Evolutionary conservation across 2,888 invertebrate species (phyloP).

Genomic region (Cataglyphis livida): DNA sequence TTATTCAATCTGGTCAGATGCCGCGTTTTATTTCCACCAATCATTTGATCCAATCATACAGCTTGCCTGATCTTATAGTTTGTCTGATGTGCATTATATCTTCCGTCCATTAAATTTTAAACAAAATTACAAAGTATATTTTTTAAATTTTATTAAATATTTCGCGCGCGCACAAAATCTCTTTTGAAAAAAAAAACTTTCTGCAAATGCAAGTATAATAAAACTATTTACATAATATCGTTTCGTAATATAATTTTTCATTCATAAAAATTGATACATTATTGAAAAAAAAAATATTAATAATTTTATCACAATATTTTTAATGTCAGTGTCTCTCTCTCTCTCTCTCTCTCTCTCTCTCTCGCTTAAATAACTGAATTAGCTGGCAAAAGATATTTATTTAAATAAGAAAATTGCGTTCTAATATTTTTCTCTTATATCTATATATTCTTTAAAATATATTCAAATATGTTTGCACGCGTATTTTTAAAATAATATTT

Average conservation of each 20-base stretch:
- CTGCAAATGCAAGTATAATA: no score
- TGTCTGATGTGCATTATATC: background rate
- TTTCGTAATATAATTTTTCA: background rate
- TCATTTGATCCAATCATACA: slow-evolving; percentile 7
- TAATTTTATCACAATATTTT: background rate
- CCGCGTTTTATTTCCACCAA: slow-evolving; percentile 25
- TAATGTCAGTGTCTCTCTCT: background rate
- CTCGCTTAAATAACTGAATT: background rate
- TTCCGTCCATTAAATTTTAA: background rate
- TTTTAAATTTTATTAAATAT: background rate
- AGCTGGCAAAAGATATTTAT: background rate
- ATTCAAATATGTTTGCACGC: background rate
- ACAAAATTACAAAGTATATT: background rate
- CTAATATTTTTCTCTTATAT: background rate
- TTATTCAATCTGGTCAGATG: slow-evolving; percentile 38
- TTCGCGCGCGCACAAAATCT: background rate
- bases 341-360: no score
- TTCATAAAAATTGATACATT: background rate
- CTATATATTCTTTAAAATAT: background rate
- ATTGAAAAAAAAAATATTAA: background rate
- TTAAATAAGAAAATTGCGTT: background rate
- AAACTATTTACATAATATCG: background rate
- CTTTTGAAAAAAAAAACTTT: background rate
- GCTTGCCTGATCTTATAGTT: background rate
- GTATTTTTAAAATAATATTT: background rate